Base-by-base conservation (phyloP, 2,113 vertebrate species). In the Barbus barbus region DNA sequence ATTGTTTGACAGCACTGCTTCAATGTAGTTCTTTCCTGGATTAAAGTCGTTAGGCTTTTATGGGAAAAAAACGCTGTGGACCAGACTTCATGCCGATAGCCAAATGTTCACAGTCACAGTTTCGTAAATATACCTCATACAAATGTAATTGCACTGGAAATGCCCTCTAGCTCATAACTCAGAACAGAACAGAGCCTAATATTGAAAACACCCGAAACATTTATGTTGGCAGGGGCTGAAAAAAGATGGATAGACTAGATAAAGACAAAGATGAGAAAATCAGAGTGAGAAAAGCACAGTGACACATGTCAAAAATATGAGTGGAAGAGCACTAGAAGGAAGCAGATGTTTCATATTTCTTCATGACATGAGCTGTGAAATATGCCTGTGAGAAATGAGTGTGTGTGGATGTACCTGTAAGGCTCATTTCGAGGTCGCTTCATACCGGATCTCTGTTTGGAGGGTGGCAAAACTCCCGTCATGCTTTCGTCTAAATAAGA, bases 401-500 rank as follows among this genome's bases (percentile, higher is more conserved):
- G 53, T 46, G 20, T 31, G 38, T 74, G 38, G 22, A 33, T 20
- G 8, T 56, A 86, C 87, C 87, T 86, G 87, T 84, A 86, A 16
- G 73, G 60, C 38, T 85, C 63, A 46, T 56, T 51, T 20, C 82
- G 83, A 56, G 84, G 26, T 38, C 84, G 38, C 78, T 84, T 86
- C 77, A 67, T 28, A 33, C 84, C 71, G n/a, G 84, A 3, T 79
- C 53, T 83, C 18, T 83, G 78, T 28, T 78, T 79, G 63, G 41
- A 77, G 38, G 60, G 11, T 36, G 63, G 75, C 72, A 61, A 33
- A 24, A 86, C 87, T 20, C 84, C 87, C 5, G 84, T 83, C 87
- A 86, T 88, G 69, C 26, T 81, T 28, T 36, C 24, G 58, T 83
- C 81, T 86, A 60, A 51, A 83, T 41, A 31, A 33, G 8, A 46